Percentiles rank a stretch among this genome's conserved stretches.
Evolutionary conservation across 2,888 invertebrate species (phyloP).

Genomic region (Sminthurides aquaticus): DNA sequence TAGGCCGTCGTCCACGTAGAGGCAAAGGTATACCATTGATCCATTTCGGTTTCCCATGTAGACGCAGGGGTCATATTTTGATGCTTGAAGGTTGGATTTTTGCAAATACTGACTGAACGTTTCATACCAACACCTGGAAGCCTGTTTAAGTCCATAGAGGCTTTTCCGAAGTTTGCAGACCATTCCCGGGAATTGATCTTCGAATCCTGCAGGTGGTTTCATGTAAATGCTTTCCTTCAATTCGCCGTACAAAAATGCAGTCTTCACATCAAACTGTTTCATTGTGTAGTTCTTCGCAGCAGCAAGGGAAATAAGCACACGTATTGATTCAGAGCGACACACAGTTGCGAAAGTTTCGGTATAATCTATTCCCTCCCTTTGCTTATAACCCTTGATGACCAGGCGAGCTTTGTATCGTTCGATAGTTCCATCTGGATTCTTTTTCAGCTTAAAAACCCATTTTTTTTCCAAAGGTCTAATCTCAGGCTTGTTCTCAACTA

Average conservation of each 20-base stretch:
- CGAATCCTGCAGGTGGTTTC: conserved; percentile 15
- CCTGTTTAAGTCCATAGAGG: conserved; percentile 41
- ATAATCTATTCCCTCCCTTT: conserved; percentile 19
- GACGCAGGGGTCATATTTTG: conserved; percentile 25
- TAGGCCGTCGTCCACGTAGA: conserved; percentile 24
- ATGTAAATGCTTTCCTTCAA: conserved; percentile 23
- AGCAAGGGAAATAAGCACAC: conserved; percentile 14
- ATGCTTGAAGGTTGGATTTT: conserved; percentile 9
- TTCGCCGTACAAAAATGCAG: conserved; percentile 19
- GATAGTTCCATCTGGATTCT: conserved; percentile 7
- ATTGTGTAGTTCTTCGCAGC: conserved; percentile 2
- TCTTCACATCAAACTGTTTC: conserved; percentile 20
- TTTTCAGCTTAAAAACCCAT: conserved; percentile 23
- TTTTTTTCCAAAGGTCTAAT: conserved; percentile 2
- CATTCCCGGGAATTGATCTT: neutral
- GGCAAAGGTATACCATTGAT: conserved; percentile 15
- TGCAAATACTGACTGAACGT: conserved; percentile 15
- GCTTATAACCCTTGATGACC: conserved; percentile 15
- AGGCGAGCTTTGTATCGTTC: conserved; percentile 17
- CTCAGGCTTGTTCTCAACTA: neutral
- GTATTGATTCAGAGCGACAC: conserved; percentile 13
- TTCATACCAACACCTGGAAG: conserved; percentile 33
- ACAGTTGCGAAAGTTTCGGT: conserved; percentile 22
- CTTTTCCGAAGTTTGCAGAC: conserved; percentile 26
- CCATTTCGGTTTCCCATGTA: conserved; percentile 11